Conservation (phyloP, 1,140 invertebrate species). For the Drosophila parabipectinata region DNA sequence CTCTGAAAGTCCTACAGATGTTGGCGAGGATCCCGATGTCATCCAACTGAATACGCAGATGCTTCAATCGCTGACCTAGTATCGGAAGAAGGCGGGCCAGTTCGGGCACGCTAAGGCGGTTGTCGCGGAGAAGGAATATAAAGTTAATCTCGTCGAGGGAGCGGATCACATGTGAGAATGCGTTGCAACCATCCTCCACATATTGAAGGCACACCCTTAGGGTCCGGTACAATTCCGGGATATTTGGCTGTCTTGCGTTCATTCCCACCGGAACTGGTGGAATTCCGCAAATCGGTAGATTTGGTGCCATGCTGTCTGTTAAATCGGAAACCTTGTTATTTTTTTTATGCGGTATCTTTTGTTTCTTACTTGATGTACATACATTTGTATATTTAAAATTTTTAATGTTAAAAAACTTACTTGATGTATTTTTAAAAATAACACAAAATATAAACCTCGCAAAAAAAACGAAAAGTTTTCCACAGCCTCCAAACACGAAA, state of each 20-base stretch:
- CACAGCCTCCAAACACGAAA: background rate
- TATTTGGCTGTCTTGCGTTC: background rate
- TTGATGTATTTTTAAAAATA: too few relatives aligned
- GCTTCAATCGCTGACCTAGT: conserved; percentile 7
- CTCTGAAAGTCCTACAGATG: background rate
- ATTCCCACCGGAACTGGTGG: too few relatives aligned
- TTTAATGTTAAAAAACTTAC: too few relatives aligned
- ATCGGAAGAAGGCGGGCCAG: conserved; percentile 29
- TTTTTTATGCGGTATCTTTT: too few relatives aligned
- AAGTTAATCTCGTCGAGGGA: conserved; percentile 19
- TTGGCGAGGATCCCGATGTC: conserved; percentile 11
- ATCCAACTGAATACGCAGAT: conserved; percentile 21
- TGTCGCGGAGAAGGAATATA: background rate
- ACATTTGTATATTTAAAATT: too few relatives aligned
- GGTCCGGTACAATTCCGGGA: conserved; percentile 1
- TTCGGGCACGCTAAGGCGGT: conserved; percentile 10
- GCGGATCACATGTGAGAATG: conserved; percentile 18
- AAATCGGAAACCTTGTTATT: too few relatives aligned
- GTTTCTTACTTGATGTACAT: too few relatives aligned
- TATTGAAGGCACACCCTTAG: conserved; percentile 27
- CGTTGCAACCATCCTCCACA: background rate
- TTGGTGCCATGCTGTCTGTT: background rate
- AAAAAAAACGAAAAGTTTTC: too few relatives aligned
- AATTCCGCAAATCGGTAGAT: too few relatives aligned
- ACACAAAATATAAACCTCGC: too few relatives aligned